Base-by-base conservation (phyloP, 2,797 vertebrate genomes). In the Scolopax rusticola region DNA sequence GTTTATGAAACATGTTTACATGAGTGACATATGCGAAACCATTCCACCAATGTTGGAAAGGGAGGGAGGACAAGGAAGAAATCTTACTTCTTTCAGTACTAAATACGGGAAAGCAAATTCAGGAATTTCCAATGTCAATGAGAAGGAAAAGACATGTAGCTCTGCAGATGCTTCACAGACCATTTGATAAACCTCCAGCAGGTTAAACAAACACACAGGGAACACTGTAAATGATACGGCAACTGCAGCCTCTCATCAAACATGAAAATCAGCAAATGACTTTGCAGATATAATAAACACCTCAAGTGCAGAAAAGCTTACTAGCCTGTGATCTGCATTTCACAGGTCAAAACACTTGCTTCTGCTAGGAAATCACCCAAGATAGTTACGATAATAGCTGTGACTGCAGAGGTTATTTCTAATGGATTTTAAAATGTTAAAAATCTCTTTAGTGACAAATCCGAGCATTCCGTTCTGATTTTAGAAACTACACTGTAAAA, bases 281-380 rank as follows among this genome's bases (percentile, higher is more conserved):
- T 93, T 93, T 95, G 93, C 89, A 88, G 94, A 76, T 95, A 79
- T 17, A 95, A 94, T 95, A 91, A 96, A 93, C 74, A 88, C 47
- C 50, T 93, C 70, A 64, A 94, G 80, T 64, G 63, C 83, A 95
- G 85, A 93, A 91, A 84, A 91, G 69, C 95, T 90, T 70, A 86
- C 91, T 48, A 79, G 70, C 24, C 70, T 84, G 87, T 33, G 70
- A 94, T 91, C 85, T 68, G 77, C 74, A 89, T 92, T 96, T 93
- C 85, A 83, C 80, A 94, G 91, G 91, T 96, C 93, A 93, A 75
- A 95, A 79, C 28, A 0, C 51, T 71, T 65, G n/a, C 71, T 87
- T 89, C 93, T 93, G 65, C 74, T 80, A 47, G 3, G 87, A 91
- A 95, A 91, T 87, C 77, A 87, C 59, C 85, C 74, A 68, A n/a